Evolutionary conservation across 2,113 vertebrate genomes (phyloP).

Genomic region (Mustelus asterias): DNA sequence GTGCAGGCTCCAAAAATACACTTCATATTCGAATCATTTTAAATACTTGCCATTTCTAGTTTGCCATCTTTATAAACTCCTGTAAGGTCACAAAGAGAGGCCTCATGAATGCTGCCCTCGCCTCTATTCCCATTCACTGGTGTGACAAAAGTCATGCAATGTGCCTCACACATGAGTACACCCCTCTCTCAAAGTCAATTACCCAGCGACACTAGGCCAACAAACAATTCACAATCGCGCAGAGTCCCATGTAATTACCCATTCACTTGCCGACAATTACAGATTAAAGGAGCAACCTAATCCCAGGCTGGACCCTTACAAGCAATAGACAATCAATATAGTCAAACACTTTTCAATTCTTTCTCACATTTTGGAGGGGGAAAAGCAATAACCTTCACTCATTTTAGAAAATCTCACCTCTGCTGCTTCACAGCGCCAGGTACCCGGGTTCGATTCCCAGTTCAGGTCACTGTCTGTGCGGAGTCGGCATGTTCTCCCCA

Average conservation of each 20-base stretch:
- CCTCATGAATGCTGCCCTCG: conserved; percentile 22
- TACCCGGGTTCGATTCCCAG: no score
- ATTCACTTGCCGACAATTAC: conserved; percentile 24
- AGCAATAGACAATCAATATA: conserved; percentile 18
- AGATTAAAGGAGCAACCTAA: conserved; percentile 26
- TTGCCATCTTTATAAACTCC: conserved; percentile 13
- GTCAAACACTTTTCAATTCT: background rate
- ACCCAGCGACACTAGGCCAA: conserved; percentile 23
- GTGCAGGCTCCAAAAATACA: background rate
- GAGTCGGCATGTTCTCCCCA: no score
- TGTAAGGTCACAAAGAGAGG: conserved; percentile 20
- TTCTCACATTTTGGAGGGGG: background rate
- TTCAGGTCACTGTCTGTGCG: no score
- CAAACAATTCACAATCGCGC: conserved; percentile 14
- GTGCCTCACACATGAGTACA: conserved; percentile 19
- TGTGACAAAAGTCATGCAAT: conserved; percentile 26
- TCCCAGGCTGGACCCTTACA: conserved; percentile 25
- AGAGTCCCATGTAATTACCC: conserved; percentile 32
- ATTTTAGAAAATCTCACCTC: background rate
- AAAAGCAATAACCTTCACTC: background rate
- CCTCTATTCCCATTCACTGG: conserved; percentile 3
- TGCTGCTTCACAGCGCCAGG: no score
- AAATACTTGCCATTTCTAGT: background rate
- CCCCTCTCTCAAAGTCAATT: conserved; percentile 31
- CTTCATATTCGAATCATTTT: background rate